Conservation (phyloP, 2,113 vertebrate genomes). For the Lampris incognitus region DNA sequence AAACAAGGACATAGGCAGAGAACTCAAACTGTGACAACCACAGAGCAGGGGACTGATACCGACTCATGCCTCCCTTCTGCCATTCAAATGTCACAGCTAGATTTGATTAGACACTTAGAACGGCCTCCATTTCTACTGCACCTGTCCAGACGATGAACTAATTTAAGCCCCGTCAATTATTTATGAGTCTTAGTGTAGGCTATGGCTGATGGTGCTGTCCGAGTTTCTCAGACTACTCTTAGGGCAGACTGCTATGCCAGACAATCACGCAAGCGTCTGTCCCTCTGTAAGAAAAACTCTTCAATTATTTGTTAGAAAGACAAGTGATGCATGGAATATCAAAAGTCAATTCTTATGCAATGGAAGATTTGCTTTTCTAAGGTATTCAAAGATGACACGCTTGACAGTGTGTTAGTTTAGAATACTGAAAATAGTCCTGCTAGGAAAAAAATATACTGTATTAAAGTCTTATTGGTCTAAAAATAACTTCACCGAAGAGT, state of each 20-base stretch:
- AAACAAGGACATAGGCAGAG: background rate
- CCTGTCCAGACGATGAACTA: slow-evolving; percentile 26
- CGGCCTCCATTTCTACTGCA: slow-evolving; percentile 3
- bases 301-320: slow-evolving; percentile 40
- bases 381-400: background rate
- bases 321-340: background rate
- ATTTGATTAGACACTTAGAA: slow-evolving; percentile 32
- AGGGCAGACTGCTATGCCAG: slow-evolving; percentile 15
- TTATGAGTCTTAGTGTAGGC: slow-evolving; percentile 46
- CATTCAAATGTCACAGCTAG: slow-evolving; percentile 36
- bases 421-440: background rate
- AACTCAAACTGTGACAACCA: background rate
- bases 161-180: slow-evolving; percentile 70
- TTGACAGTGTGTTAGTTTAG: background rate
- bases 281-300: slow-evolving; percentile 28
- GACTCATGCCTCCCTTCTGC: background rate
- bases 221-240: slow-evolving; percentile 43
- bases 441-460: too few relatives aligned
- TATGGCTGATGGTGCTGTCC: slow-evolving; percentile 33
- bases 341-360: too few relatives aligned
- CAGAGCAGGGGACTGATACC: background rate
- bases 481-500: background rate
- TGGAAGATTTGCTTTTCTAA: background rate
- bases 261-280: background rate
- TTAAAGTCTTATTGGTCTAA: background rate